Evolutionary conservation across 2,888 invertebrate genomes (phyloP), one percentile per base, ranked within the genome.

Genomic region (Plebejus melissa): DNA sequence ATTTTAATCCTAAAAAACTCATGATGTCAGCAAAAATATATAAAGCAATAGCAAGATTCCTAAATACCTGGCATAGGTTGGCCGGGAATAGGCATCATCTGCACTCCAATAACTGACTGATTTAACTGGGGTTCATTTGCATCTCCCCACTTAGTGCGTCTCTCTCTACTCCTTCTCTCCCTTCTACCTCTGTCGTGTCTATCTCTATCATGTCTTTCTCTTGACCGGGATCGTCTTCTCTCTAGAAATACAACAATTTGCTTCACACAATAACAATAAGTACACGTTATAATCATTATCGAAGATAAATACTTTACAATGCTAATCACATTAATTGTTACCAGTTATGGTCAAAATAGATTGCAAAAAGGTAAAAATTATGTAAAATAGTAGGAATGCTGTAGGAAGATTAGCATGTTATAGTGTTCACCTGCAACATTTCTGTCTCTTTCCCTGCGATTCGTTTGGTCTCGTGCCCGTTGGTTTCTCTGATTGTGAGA

Each of bases 131-230:
- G 69, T 28, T 76, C 76, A 71, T 80, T 81, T 7, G 81, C 78
- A 65, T 70, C 79, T 16, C 78, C 79, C 88, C 88, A 88, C 69
- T 87, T 86, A 0, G 83, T 72, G 0, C 77, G 80, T 16, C 84
- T 81, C 0, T 87, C 76, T 41, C 77, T 79, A 0, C 82, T 77
- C 1, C 77, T 77, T 6, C 79, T 60, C 7, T 78, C 77, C 1
- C 46, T 76, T 0, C 77, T 69, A 11, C 54, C 78, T 60, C 81
- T 80, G 57, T 80, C 80, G 28, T 70, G 77, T n/a, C 81, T 78
- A 22, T 77, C 65, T 75, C 80, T 79, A 46, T 81, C 79, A 71
- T 77, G 76, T 5, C 81, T 78, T n/a, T 83, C 83, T 4, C 80
- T 79, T 7, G 84, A 81, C 75, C 83, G 80, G 1, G 82, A 81